Base-by-base conservation (phyloP, 1,140 invertebrate genomes). In the Papilio helenus region DNA sequence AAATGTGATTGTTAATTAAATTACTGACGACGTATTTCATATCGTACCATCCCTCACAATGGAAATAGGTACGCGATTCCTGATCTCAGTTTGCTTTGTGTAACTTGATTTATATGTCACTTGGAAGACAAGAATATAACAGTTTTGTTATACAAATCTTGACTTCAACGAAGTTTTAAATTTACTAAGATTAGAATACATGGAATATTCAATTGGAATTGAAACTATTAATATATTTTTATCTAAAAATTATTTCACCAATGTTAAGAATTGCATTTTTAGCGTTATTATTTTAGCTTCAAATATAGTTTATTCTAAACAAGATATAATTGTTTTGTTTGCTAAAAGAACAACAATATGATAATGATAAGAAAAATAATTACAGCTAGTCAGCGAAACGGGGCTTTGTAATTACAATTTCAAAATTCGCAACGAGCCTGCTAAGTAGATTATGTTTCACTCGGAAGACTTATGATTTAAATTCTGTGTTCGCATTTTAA, bases 401-500 rank as follows among this genome's bases (percentile, higher is more conserved):
- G 26, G 23, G 23, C 23, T 65, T 65, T 65, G 23, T 65, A 65
- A 65, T 65, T 65, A 65, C 61, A 29, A 65, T 65, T 65, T 65
- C 61, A 65, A 65, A 65, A 65, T 65, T 65, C 23, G 61, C 61
- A 65, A 65, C 61, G 12, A 65, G 23, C 61, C 61, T 26, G 61
- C 61, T 65, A 65, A 65, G 61, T 68, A 68, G 61, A 68, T 68
- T 68, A 68, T 68, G 61, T 34, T 68, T 68, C 61, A 68, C 61
- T 68, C 23, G 61, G 61, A 68, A 68, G 61, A 68, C 61, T 68
- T 68, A 68, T 68, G 61, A 68, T 68, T 68, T 68, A 68, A 26
- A 68, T 68, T 68, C 61, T 68, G 61, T 68, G 26, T 68, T 68
- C 61, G 61, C 61, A 68, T 68, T 68, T 68, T 68, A 68, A 68